These are phyloP conservation scores for Onychorhynchus coronatus DNA, from an alignment of 2,113 vertebrate genomes.

Conservation along the genomic window DNA sequence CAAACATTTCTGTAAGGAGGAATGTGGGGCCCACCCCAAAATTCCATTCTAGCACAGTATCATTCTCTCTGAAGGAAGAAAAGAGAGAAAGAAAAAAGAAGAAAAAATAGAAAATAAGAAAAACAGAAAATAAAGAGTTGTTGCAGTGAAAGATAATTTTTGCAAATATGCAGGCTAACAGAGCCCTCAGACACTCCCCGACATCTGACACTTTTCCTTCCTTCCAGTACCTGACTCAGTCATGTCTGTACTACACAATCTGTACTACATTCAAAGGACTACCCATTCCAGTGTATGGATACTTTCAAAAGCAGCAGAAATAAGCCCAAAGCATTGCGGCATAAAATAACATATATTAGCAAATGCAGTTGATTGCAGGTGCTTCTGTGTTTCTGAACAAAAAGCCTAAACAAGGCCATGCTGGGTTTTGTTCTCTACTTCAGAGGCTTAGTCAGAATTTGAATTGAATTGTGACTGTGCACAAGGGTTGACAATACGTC, in stretches of 20 bases:
- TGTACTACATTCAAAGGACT: not conserved
- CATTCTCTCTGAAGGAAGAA: not conserved
- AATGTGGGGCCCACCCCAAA: not conserved
- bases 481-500: not conserved
- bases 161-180: not conserved
- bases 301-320: not conserved
- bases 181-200: not conserved
- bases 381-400: not conserved
- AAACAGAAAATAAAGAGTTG: not conserved
- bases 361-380: not conserved
- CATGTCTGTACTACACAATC: not conserved
- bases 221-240: not conserved
- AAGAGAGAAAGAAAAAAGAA: too few relatives aligned
- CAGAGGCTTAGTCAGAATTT: conserved; percentile 9
- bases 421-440: conserved; percentile 35
- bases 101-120: not conserved
- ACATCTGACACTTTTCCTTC: not conserved
- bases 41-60: not conserved
- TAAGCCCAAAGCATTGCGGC: not conserved
- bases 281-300: not conserved
- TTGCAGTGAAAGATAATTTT: not conserved
- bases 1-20: not conserved
- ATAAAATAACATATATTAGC: not conserved
- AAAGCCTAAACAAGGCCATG: not conserved
- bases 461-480: not conserved